Evolutionary conservation across 2,113 vertebrate genomes (phyloP).

Genomic region (Sceloporus undulatus): DNA sequence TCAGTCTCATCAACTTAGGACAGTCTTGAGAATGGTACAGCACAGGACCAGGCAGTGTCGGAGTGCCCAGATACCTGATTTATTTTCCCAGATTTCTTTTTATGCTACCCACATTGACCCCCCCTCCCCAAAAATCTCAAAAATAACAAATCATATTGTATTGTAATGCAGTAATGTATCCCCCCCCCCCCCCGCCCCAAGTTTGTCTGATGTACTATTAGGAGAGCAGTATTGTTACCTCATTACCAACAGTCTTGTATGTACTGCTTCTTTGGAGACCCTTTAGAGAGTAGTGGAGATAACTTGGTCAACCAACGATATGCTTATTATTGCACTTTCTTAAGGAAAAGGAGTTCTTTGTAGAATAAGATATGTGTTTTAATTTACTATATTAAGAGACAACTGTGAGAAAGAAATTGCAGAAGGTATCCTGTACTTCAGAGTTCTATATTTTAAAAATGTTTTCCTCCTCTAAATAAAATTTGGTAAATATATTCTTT

Average conservation of each 20-base stretch:
- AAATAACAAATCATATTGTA: background rate
- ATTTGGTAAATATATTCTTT: background rate
- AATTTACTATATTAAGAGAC: conserved; percentile 31
- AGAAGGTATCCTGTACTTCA: background rate
- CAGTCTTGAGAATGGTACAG: background rate
- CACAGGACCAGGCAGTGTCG: conserved; percentile 12
- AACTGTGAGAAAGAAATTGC: background rate
- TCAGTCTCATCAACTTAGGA: background rate
- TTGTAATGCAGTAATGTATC: background rate
- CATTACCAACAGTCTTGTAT: background rate
- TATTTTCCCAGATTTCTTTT: background rate
- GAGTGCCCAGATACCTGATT: background rate
- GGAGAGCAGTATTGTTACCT: background rate
- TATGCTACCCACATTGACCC: too few species aligned
- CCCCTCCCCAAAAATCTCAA: background rate
- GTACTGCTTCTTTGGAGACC: background rate
- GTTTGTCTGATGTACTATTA: background rate
- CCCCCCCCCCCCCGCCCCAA: background rate
- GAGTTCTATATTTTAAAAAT: background rate
- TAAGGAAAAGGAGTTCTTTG: background rate
- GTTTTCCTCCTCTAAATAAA: background rate
- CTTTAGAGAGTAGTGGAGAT: background rate
- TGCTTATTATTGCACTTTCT: background rate
- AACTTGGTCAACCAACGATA: background rate
- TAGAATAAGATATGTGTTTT: conserved; percentile 35